Conservation (phyloP, 2,797 vertebrate genomes). For the Catharus ustulatus region DNA sequence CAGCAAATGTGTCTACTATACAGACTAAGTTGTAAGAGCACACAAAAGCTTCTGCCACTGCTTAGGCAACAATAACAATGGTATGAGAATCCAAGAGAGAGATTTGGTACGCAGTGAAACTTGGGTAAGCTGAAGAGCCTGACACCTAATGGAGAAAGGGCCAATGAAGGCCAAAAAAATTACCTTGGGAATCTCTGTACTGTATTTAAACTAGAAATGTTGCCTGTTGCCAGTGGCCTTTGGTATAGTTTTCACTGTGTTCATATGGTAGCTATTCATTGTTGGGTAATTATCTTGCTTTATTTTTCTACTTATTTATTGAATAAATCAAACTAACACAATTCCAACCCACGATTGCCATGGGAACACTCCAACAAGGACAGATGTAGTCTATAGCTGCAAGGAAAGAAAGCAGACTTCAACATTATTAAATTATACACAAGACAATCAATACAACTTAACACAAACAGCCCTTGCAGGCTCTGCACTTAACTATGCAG, state of each 20-base stretch:
- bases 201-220: constrained; percentile 14
- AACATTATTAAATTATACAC: constrained; percentile 68
- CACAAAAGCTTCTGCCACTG: neutral
- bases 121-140: neutral
- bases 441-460: constrained; percentile 70
- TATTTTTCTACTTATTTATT: constrained; percentile 80
- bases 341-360: constrained; percentile 68
- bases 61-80: neutral
- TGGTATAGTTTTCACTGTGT: constrained; percentile 56
- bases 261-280: constrained; percentile 71
- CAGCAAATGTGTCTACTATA: neutral
- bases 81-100: neutral
- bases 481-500: neutral
- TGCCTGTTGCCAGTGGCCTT: constrained; percentile 35
- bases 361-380: constrained; percentile 75
- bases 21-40: neutral
- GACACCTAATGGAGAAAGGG: neutral
- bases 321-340: constrained; percentile 80
- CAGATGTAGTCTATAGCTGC: constrained; percentile 61
- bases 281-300: constrained; percentile 73
- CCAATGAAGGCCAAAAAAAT: constrained; percentile 28
- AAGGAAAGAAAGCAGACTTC: constrained; percentile 51
- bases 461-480: constrained; percentile 51
- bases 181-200: neutral
- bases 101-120: neutral